Base-by-base conservation (phyloP, 2,797 vertebrate species). In the Meriones psammophilus region DNA sequence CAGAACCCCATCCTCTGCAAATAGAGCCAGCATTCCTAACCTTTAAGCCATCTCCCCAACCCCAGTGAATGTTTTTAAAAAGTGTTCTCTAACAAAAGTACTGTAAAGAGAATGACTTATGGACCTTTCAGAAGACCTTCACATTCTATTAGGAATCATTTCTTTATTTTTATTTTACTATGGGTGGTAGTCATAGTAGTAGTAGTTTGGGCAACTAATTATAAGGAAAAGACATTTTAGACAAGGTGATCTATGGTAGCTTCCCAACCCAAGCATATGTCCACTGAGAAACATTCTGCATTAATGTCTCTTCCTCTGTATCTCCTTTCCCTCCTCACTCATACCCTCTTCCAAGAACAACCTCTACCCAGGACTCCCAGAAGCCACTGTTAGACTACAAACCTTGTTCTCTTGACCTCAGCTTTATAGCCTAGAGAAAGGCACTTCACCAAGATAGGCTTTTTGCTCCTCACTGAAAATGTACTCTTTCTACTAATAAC, bases 401-500 rank as follows among this genome's bases (percentile, higher is more conserved):
- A 58, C 68, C 8, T 66, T 90, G 15, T 28, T 84, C 0, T 92
- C 17, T 76, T 89, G 56, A 12, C 12, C 42, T 86, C 10, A 66
- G 36, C 62, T 26, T 89, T 22, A 76, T 39, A 89, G 56, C 42
- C 36, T 79, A 6, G 8, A 36, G 3, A 56, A 33, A 92, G 39
- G 87, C 15, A 88, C 36, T 58, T 87, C 28, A 81, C 39, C 91
- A 80, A 76, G 50, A 87, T 64, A 78, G 33, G 22, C 28, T 87
- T 95, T 22, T 30, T 66, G 22, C 13, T 1, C 28, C 60, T 81
- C 17, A 36, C 14, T 86, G 13, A 73, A 92, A 94, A 69, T 12
- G 76, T 90, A 81, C 12, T 91, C 77, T 88, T 69, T 96, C 33
- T 91, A 68, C 50, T 69, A 39, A 69, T 36, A 74, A 88, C 50